Base-by-base conservation (phyloP, 2,888 invertebrate genomes). In the Andrena marginata region DNA sequence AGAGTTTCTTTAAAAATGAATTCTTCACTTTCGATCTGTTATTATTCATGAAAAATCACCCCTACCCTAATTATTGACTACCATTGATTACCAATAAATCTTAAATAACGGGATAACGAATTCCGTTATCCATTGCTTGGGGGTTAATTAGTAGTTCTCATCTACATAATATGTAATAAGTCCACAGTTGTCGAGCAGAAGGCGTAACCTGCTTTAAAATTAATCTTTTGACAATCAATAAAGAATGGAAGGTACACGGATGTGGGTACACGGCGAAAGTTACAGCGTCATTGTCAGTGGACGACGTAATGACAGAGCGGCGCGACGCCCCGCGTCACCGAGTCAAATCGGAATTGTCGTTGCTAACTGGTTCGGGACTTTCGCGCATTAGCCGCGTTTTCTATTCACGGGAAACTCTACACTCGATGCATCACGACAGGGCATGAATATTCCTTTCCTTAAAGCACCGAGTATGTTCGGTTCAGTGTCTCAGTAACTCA, bases 241-340 rank as follows among this genome's bases (percentile, higher is more conserved):
- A 42, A 51, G 59, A 63, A 33, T 67, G 10, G 3, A 7, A 5
- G 13, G 56, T 64, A 51, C 33, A 20, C 33, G 33, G 59, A 49
- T 56, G 64, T 54, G 16, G 71, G 63, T 77, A 49, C 62, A 60
- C 54, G 80, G 86, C 78, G 89, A 90, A 91, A 91, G 86, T 78
- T 68, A 76, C 80, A 26, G 74, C 80, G 84, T 85, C 75, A 81
- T 85, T 86, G 89, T 86, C 85, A 83, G 78, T 56, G 73, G 72
- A 63, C 83, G 72, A 20, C 56, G 85, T 92, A 92, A 92, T 91
- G 90, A 92, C 86, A 92, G 87, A 91, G 91, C 89, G 89, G 87
- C 78, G 69, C 77, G 79, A 74, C 75, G 75, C 83, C 78, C 77
- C 82, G 82, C 83, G 87, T 85, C 82, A 85, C 74, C 87, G 89